Base-by-base conservation (phyloP, 2,113 vertebrate species). In the Cryptotis parvus region DNA sequence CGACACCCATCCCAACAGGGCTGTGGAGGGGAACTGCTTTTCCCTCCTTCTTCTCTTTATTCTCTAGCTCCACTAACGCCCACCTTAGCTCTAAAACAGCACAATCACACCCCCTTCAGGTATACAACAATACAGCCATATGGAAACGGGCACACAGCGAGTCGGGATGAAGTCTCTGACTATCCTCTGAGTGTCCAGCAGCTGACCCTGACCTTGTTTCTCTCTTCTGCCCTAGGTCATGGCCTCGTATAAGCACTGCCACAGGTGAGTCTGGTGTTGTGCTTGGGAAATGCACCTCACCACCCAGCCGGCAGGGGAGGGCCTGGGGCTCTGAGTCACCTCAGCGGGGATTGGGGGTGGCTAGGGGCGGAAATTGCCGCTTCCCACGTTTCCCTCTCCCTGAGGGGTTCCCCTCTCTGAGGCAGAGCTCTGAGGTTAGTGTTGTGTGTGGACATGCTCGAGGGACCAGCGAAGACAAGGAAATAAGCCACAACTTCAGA, bases 171-270 rank as follows among this genome's bases (percentile, higher is more conserved):
- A 14, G 45, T 49, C 45, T 49, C 14, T 49, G 45, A 52, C 16
- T 10, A 52, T n/a, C n/a, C 49, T 52, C 11, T 31, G 0, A 1
- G 4, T 9, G 11, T 14, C 1, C 9, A 0, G 49, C 4, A 1
- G 3, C 18, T 6, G 24, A 63, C 16, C 0, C 61, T 96, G 9
- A 95, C 22, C 9, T 69, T 26, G 14, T 1, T 2, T 92, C 35
- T 93, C 72, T 94, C 91, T 94, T 81, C 58, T 68, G 0, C 65
- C 96, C 94, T 96, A 98, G 98, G 79, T 98, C 96, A 16, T 97
- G 94, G 88, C 91, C 96, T 22, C 89, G 8, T 16, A 10, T 83
- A 68, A n/a, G 11, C 0, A 11, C 27, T 29, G n/a, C 88, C 89
- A 41, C n/a, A 78, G 96, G 92, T 96, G 93, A 96, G 94, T 84